Conservation (phyloP, 2,797 vertebrate genomes). For the Nannoperca obscura region DNA sequence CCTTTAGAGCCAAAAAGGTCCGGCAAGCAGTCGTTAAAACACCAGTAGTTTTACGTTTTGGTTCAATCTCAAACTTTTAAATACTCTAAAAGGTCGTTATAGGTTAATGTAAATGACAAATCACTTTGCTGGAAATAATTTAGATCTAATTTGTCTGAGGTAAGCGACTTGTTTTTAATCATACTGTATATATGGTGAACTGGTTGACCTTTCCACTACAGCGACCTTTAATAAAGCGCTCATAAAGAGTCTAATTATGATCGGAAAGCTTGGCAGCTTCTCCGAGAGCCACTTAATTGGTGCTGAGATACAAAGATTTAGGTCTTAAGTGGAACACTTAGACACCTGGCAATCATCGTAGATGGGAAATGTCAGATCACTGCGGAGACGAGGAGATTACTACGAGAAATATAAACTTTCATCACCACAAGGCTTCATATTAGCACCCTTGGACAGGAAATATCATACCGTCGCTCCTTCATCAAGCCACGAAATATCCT, state of each 20-base stretch:
- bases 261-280: conserved; percentile 33
- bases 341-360: conserved; percentile 25
- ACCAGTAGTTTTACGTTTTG: background rate
- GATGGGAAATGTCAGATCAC: conserved; percentile 55
- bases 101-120: background rate
- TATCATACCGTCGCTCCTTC: background rate
- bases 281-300: conserved; percentile 39
- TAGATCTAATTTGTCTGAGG: background rate
- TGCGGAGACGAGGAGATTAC: conserved; percentile 24
- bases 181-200: conserved; percentile 14
- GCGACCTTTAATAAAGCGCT: conserved; percentile 51
- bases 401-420: conserved; percentile 5
- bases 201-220: conserved; percentile 34
- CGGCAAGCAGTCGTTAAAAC: background rate
- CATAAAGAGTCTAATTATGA: conserved; percentile 37
- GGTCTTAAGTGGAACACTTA: conserved; percentile 33
- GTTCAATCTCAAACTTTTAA: background rate
- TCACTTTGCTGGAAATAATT: background rate
- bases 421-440: background rate
- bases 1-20: background rate
- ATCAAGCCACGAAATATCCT: background rate
- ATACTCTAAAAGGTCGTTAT: background rate
- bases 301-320: conserved; percentile 28
- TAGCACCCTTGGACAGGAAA: background rate
- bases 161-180: conserved; percentile 1